Conservation (phyloP, 2,113 vertebrate genomes). For the Saiga tatarica region DNA sequence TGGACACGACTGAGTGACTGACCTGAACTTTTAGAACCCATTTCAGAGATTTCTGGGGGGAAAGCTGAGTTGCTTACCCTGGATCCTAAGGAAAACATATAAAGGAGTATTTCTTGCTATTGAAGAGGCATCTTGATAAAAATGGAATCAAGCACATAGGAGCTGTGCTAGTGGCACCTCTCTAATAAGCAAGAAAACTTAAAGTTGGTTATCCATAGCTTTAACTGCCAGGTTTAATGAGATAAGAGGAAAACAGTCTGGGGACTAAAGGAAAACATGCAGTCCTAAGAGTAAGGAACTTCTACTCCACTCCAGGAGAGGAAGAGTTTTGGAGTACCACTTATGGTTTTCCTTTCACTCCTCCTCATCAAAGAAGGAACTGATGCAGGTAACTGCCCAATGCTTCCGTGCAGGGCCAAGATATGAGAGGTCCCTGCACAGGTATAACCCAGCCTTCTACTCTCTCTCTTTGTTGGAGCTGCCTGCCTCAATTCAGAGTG, state of each 20-base stretch:
- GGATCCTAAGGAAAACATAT: neutral
- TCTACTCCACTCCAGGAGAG: neutral
- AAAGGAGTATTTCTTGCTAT: neutral
- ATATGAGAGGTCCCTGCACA: neutral
- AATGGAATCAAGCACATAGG: neutral
- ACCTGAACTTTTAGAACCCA: neutral
- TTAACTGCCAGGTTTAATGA: neutral
- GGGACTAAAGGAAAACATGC: neutral
- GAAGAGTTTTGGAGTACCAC: neutral
- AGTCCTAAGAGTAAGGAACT: neutral
- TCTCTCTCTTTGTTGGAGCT: neutral
- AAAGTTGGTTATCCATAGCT: neutral
- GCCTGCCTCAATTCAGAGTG: neutral
- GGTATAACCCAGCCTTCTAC: neutral
- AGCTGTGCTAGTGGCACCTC: neutral
- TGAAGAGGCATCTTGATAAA: neutral
- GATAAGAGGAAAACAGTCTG: neutral
- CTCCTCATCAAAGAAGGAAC: neutral
- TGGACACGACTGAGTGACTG: rapidly evolving
- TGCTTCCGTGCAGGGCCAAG: neutral
- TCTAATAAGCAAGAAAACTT: neutral
- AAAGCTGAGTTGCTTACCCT: neutral
- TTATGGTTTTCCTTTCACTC: neutral
- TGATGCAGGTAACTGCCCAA: neutral
- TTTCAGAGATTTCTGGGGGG: neutral